Conservation (phyloP, 2,888 invertebrate genomes). For the Melanophora roralis region DNA sequence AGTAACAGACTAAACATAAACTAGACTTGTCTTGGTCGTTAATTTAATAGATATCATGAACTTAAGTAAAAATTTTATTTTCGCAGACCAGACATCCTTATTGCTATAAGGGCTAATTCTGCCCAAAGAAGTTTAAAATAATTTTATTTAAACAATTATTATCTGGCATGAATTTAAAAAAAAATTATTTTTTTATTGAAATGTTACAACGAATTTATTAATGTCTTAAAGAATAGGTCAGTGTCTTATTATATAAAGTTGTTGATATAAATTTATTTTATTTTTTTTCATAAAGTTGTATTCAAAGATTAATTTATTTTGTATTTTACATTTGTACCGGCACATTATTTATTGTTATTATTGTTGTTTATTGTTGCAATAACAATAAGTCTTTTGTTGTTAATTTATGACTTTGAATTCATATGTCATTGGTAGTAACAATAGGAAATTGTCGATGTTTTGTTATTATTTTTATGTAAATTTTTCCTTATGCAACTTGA, state of each 20-base stretch:
- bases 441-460: neutral
- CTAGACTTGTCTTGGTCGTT: neutral
- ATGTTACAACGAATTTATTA: too few relatives aligned
- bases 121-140: neutral
- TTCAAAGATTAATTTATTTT: neutral
- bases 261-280: conserved; percentile 17
- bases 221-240: neutral
- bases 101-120: neutral
- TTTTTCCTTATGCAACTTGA: neutral
- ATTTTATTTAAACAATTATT: too few relatives aligned
- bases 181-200: too few relatives aligned
- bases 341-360: conserved; percentile 35
- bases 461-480: neutral
- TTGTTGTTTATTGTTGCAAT: conserved; percentile 8
- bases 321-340: neutral
- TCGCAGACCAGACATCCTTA: neutral
- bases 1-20: neutral
- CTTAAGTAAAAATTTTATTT: neutral
- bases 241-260: neutral
- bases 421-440: neutral
- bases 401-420: conserved; percentile 3
- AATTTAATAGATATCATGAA: neutral
- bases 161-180: too few relatives aligned
- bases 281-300: neutral
- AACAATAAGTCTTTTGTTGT: conserved; percentile 38